A percentile compares a stretch with the other conserved stretches of the same genome.
Evolutionary conservation across 2,888 invertebrate species (phyloP).

Genomic region (Tiliacea citrago): DNA sequence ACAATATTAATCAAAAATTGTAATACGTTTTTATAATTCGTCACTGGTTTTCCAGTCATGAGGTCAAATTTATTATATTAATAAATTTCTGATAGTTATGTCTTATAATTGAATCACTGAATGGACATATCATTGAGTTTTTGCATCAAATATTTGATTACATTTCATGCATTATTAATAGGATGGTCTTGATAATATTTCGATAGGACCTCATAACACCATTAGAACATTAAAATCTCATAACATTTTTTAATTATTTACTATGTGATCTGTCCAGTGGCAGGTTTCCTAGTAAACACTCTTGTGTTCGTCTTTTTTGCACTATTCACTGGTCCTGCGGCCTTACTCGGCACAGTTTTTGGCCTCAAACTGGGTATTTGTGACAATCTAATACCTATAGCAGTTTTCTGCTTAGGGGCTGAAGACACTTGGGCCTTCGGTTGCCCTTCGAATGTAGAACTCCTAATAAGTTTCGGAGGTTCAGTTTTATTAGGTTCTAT

Average conservation of each 20-base stretch:
- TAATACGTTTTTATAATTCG: conserved; percentile 52
- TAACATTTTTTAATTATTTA: conserved; percentile 60
- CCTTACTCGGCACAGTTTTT: conserved; percentile 75
- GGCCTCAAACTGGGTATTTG: conserved; percentile 86
- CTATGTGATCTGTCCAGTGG: conserved; percentile 76
- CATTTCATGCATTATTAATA: conserved; percentile 35
- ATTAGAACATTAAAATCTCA: conserved; percentile 46
- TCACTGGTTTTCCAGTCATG: conserved; percentile 42
- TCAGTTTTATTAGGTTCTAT: conserved; percentile 86
- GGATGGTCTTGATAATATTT: conserved; percentile 18
- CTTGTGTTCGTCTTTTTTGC: conserved; percentile 77
- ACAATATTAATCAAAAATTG: conserved; percentile 47
- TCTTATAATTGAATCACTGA: conserved; percentile 8
- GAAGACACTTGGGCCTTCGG: conserved; percentile 81
- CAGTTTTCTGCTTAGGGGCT: conserved; percentile 87
- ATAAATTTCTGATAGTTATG: background rate
- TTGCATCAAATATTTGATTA: conserved; percentile 29
- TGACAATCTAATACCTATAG: conserved; percentile 85
- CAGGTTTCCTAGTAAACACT: conserved; percentile 80
- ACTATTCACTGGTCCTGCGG: conserved; percentile 65
- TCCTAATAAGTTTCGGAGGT: conserved; percentile 89
- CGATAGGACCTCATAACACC: conserved; percentile 39
- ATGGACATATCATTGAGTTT: conserved; percentile 7
- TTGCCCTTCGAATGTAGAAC: conserved; percentile 92
- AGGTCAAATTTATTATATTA: conserved; percentile 37